phyloP scores from a whole-genome alignment of 2,797 vertebrate species.

The Acrocephalus scirpaceus region DNA sequence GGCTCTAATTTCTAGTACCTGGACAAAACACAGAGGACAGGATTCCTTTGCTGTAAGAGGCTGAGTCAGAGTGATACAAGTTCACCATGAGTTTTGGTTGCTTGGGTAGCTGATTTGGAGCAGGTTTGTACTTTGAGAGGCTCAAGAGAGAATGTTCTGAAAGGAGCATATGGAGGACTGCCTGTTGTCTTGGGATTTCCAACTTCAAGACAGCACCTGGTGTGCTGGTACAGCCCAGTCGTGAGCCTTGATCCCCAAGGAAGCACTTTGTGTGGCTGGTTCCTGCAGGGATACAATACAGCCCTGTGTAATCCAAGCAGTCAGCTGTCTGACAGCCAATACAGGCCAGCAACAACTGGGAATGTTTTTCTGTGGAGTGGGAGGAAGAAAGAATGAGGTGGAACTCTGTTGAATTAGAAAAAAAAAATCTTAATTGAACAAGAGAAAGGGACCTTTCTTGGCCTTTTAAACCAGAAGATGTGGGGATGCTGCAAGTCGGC shows the following conservation, averaged over 20 bases:
- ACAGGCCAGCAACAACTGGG: conserved; percentile 71
- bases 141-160: background rate
- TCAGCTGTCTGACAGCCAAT: conserved; percentile 68
- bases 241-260: conserved; percentile 43
- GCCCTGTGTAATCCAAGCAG: conserved; percentile 67
- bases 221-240: background rate
- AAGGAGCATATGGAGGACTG: background rate
- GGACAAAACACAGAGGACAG: background rate
- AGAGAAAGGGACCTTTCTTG: background rate
- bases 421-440: background rate
- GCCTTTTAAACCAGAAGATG: background rate
- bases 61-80: background rate
- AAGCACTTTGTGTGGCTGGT: conserved; percentile 23
- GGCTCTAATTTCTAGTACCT: background rate
- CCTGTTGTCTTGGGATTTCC: conserved; percentile 40
- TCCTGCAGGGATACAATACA: conserved; percentile 61
- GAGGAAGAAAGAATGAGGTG: conserved; percentile 29
- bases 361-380: conserved; percentile 9
- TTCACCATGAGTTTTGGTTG: background rate
- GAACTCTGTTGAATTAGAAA: background rate
- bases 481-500: background rate
- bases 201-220: conserved; percentile 56
- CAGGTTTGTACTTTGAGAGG: background rate
- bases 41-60: background rate
- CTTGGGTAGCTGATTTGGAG: background rate